Conservation (phyloP, 1,140 invertebrate species). For the Caerostris extrusa region DNA sequence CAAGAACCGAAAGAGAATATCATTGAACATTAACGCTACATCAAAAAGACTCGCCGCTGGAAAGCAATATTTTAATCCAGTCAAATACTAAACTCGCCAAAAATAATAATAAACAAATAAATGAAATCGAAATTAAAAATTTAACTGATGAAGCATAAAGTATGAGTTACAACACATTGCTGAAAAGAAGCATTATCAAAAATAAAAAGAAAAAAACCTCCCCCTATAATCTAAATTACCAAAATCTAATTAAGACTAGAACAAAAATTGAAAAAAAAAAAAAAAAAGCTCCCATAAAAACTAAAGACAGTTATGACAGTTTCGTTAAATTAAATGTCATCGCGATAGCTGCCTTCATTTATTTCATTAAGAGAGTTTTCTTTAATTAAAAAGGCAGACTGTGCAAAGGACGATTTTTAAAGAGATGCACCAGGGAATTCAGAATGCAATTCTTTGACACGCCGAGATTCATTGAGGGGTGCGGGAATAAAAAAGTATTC, state of each 20-base stretch:
- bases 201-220: not conserved
- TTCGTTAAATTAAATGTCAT: slow-evolving; percentile 68
- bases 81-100: not conserved
- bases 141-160: not conserved
- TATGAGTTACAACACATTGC: not conserved
- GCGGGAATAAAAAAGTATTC: no score
- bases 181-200: not conserved
- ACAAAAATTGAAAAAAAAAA: not conserved
- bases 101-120: not conserved
- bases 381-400: slow-evolving; percentile 18
- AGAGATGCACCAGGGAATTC: not conserved
- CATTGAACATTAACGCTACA: not conserved
- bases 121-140: not conserved
- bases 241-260: slow-evolving; percentile 59
- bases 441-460: not conserved
- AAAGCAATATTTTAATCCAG: not conserved
- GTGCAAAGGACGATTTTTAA: slow-evolving; percentile 24
- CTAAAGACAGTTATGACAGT: slow-evolving; percentile 14
- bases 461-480: not conserved
- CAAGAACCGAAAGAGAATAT: not conserved
- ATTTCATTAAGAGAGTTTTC: slow-evolving; percentile 39
- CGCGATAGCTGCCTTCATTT: not conserved
- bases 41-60: not conserved
- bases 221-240: slow-evolving; percentile 19
- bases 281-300: not conserved